These are phyloP conservation scores for Drosophila lacicola DNA, from an alignment of 2,888 invertebrate species.

Conservation along the genomic window DNA sequence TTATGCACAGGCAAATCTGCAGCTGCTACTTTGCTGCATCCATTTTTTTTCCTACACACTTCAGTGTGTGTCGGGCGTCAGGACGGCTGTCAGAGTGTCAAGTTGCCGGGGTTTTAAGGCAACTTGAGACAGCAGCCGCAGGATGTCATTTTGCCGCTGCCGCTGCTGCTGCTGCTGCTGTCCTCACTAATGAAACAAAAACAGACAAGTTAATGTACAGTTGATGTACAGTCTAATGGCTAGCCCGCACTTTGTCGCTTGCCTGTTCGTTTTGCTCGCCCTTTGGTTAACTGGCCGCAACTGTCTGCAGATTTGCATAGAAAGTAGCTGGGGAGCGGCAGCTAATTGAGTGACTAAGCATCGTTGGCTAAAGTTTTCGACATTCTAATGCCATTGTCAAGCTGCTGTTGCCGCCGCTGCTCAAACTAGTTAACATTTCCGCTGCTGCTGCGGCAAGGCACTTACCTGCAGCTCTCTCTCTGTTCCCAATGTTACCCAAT, in stretches of 20 bases:
- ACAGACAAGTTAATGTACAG: constrained; percentile 80
- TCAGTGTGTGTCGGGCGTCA: constrained; percentile 13
- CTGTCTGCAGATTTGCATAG: constrained; percentile 73
- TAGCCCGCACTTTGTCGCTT: constrained; percentile 4
- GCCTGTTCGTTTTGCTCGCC: neutral
- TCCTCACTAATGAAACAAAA: constrained; percentile 76
- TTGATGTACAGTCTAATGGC: constrained; percentile 79
- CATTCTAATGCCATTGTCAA: constrained; percentile 81
- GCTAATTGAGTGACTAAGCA: constrained; percentile 80
- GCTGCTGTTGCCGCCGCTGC: constrained; percentile 49
- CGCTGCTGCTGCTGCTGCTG: constrained; percentile 31
- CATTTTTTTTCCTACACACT: constrained; percentile 15
- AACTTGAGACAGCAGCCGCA: constrained; percentile 69
- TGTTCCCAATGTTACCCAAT: constrained; percentile 57
- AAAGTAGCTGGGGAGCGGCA: constrained; percentile 55
- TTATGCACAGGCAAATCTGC: constrained; percentile 64
- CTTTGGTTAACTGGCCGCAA: constrained; percentile 37
- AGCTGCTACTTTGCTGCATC: constrained; percentile 18
- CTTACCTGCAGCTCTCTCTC: constrained; percentile 44
- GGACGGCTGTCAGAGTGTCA: constrained; percentile 58
- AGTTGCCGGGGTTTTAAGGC: constrained; percentile 58
- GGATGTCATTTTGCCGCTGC: constrained; percentile 45
- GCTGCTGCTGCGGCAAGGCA: constrained; percentile 46
- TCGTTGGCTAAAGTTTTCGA: constrained; percentile 68
- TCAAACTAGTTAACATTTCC: constrained; percentile 78